A percentile compares a stretch with the other conserved stretches of the same genome.
Conservation (phyloP, 2,797 vertebrate species). For the Fistularia commersonii region DNA sequence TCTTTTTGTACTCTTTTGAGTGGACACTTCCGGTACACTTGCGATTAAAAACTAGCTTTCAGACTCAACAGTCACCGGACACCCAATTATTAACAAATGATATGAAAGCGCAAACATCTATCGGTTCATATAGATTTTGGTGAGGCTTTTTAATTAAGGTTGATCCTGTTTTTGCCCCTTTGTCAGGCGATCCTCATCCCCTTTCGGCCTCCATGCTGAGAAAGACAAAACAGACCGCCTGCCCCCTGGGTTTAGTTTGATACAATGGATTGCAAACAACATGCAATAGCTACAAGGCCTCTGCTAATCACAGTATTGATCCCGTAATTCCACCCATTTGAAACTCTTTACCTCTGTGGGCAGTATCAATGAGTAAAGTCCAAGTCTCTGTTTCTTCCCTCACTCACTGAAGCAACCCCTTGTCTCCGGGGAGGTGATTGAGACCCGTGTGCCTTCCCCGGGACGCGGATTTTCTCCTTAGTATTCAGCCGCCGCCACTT, state of each 20-base stretch:
- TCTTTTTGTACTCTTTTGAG: too few relatives aligned
- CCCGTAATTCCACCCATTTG: constrained; percentile 74
- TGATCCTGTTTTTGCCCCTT: not conserved
- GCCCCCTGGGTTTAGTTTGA: constrained; percentile 61
- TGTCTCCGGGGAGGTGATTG: constrained; percentile 61
- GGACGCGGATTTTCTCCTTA: constrained; percentile 56
- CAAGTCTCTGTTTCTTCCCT: constrained; percentile 52
- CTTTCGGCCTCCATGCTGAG: constrained; percentile 14
- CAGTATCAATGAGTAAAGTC: constrained; percentile 73
- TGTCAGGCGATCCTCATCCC: not conserved
- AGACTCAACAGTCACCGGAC: too few relatives aligned
- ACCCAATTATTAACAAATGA: too few relatives aligned
- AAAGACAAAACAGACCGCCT: constrained; percentile 31
- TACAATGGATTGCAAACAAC: constrained; percentile 72
- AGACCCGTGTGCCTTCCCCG: constrained; percentile 41
- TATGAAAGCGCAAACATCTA: too few relatives aligned
- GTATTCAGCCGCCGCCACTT: constrained; percentile 58
- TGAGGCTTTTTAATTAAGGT: too few relatives aligned
- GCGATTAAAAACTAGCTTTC: too few relatives aligned
- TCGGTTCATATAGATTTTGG: too few relatives aligned
- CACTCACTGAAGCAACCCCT: constrained; percentile 41
- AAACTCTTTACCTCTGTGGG: constrained; percentile 74
- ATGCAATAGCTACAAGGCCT: constrained; percentile 76
- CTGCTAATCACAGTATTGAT: constrained; percentile 82
- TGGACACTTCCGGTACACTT: too few relatives aligned